Conservation (phyloP, 2,888 invertebrate genomes). For the Nyleta sp. region DNA sequence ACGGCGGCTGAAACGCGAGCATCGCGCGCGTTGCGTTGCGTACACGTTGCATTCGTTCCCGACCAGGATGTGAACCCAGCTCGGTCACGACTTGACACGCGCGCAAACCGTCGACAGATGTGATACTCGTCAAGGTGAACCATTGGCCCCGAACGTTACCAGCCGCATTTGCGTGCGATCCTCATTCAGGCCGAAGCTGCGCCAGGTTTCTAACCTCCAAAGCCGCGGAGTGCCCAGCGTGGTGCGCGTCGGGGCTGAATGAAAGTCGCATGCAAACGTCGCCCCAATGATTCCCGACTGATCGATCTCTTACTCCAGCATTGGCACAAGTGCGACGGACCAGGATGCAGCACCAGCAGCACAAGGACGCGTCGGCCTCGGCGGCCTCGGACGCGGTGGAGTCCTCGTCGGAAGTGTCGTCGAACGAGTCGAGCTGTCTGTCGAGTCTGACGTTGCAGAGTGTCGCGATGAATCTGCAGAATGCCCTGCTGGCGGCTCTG, state of each 20-base stretch:
- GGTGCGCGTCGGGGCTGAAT: too few relatives aligned
- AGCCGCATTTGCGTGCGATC: too few relatives aligned
- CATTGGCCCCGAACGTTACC: too few relatives aligned
- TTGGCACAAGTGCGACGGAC: constrained; percentile 64
- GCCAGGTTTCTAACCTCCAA: too few relatives aligned
- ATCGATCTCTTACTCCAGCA: constrained; percentile 8
- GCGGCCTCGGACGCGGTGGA: constrained; percentile 71
- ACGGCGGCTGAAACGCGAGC: constrained; percentile 86
- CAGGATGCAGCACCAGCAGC: constrained; percentile 67
- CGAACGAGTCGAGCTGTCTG: constrained; percentile 67
- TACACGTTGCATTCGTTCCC: constrained; percentile 47
- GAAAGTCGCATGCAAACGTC: constrained; percentile 16
- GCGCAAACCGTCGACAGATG: constrained; percentile 8
- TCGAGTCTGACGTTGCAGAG: constrained; percentile 84
- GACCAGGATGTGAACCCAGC: constrained; percentile 49
- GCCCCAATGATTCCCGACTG: neutral
- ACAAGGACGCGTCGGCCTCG: constrained; percentile 60
- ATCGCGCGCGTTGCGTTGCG: constrained; percentile 75
- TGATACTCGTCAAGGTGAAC: neutral
- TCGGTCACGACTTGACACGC: constrained; percentile 41
- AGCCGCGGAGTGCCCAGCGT: too few relatives aligned
- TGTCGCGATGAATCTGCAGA: constrained; percentile 86
- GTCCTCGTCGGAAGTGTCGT: constrained; percentile 56
- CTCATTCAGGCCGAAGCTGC: too few relatives aligned
- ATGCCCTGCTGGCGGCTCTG: constrained; percentile 92